Conservation (phyloP, 2,888 invertebrate species). For the Calephelis perditalis region DNA sequence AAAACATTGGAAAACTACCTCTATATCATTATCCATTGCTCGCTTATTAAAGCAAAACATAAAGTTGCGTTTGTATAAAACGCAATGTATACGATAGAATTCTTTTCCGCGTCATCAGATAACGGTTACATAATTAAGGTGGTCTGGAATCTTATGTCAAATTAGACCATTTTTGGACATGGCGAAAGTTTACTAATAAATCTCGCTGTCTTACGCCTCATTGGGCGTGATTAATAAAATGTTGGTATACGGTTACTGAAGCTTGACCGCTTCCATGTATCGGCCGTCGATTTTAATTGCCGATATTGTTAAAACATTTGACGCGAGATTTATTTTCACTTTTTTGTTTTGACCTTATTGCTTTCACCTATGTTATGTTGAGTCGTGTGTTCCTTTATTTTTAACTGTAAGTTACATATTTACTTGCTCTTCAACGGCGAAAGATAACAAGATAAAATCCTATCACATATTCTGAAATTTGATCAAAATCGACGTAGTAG, state of each 20-base stretch:
- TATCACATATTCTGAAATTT: no score
- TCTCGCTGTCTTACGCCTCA: conserved; percentile 50
- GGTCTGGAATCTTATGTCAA: conserved; percentile 38
- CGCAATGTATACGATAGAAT: conserved; percentile 21
- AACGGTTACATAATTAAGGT: conserved; percentile 12
- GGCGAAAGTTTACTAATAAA: conserved; percentile 64
- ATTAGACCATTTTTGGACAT: conserved; percentile 58
- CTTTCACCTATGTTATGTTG: conserved; percentile 27
- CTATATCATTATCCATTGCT: conserved; percentile 20
- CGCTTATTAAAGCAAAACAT: conserved; percentile 12
- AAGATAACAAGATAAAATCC: no score
- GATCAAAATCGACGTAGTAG: no score
- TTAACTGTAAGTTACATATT: no score
- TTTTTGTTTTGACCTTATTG: conserved; percentile 24
- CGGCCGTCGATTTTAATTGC: conserved; percentile 35
- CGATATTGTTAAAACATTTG: conserved; percentile 32
- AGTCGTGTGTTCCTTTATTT: neutral
- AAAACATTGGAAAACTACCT: conserved; percentile 17
- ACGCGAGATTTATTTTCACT: conserved; percentile 35
- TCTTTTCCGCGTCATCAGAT: conserved; percentile 2
- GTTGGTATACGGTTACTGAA: conserved; percentile 32
- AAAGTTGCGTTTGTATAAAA: neutral
- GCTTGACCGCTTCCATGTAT: conserved; percentile 29
- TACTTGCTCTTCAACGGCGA: no score
- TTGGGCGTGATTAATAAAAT: conserved; percentile 39